phyloP scores from a whole-genome alignment of 1,140 invertebrate species.

The Heliothis subflexa region DNA sequence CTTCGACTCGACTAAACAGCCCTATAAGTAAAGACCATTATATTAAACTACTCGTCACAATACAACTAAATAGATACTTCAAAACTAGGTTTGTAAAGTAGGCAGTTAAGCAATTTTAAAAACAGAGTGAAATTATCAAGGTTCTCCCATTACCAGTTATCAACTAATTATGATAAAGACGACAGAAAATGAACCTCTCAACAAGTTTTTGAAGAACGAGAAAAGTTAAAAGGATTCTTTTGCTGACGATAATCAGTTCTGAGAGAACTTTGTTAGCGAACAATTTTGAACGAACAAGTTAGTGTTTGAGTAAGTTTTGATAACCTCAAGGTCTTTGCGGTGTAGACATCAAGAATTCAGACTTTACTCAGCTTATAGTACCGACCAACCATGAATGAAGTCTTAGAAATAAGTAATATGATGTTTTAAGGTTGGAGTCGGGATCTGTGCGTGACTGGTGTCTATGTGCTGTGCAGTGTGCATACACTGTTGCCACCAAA shows the following conservation, averaged over 20 bases:
- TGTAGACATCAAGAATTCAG: not conserved
- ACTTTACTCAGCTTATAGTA: not conserved
- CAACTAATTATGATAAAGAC: slow-evolving; percentile 1
- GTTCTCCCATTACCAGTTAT: not conserved
- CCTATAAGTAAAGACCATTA: no score
- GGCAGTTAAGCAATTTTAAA: not conserved
- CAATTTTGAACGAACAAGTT: slow-evolving; percentile 7
- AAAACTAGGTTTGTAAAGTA: no score
- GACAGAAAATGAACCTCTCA: slow-evolving; percentile 1
- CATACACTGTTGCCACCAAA: no score
- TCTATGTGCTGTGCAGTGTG: no score
- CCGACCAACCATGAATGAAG: no score
- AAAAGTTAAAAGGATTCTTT: slow-evolving; percentile 30
- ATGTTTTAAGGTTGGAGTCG: no score
- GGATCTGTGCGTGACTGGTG: no score
- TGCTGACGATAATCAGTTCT: slow-evolving; percentile 22
- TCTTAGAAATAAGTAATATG: no score
- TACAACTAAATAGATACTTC: no score
- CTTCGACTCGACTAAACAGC: no score
- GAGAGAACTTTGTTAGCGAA: slow-evolving; percentile 15
- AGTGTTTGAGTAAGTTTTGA: slow-evolving; percentile 6
- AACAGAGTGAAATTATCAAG: not conserved
- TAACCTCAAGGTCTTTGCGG: not conserved
- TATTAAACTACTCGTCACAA: no score
- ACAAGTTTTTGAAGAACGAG: slow-evolving; percentile 17